These are phyloP conservation scores for Okamejei kenojei DNA, from an alignment of 2,797 vertebrate genomes.

Conservation along the genomic window DNA sequence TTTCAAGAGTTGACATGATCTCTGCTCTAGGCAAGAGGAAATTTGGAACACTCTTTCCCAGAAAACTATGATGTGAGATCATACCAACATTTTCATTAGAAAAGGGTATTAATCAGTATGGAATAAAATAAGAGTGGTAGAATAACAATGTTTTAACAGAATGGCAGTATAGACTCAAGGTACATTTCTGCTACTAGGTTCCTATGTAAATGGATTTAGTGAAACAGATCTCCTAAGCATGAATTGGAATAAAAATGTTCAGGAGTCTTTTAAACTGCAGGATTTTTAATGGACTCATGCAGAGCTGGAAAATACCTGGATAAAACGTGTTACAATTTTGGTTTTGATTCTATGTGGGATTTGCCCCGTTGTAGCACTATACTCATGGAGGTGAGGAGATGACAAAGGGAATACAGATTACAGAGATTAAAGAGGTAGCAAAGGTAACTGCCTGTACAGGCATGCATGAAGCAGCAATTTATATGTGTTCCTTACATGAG, in stretches of 20 bases:
- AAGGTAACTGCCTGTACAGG: conserved; percentile 23
- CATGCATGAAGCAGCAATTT: neutral
- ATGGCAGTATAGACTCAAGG: neutral
- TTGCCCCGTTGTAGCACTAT: conserved; percentile 63
- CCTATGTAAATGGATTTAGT: neutral
- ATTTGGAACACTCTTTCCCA: neutral
- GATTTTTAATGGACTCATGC: neutral
- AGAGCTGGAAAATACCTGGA: conserved; percentile 17
- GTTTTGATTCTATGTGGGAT: conserved; percentile 24
- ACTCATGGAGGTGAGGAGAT: conserved; percentile 61
- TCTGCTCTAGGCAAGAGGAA: neutral
- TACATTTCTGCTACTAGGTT: neutral
- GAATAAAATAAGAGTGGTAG: neutral
- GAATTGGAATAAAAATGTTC: neutral
- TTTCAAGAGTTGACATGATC: neutral
- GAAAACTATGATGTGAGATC: neutral
- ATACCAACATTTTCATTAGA: neutral
- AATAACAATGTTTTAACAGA: no score
- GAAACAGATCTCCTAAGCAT: neutral
- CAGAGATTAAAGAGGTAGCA: conserved; percentile 66
- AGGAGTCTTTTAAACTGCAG: neutral
- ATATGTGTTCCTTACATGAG: neutral
- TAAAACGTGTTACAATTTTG: neutral
- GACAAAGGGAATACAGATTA: conserved; percentile 62
- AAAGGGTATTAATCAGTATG: neutral